Evolutionary conservation across 2,113 vertebrate genomes (phyloP).

Genomic region (Melanocharis versteri): DNA sequence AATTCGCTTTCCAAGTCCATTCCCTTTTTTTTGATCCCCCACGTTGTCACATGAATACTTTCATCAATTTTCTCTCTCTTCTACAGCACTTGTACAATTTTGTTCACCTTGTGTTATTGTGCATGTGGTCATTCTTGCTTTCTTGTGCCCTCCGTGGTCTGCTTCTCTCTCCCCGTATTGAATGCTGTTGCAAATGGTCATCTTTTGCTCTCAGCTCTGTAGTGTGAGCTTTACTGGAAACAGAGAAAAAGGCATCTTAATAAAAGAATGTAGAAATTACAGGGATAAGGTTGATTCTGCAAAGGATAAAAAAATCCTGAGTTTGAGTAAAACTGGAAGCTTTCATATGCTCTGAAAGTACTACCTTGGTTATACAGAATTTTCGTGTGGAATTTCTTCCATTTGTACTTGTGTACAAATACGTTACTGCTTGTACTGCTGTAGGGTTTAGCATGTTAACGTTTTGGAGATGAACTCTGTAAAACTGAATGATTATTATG

Average conservation of each 20-base stretch:
- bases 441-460: not conserved
- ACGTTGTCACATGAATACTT: not conserved
- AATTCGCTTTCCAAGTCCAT: not conserved
- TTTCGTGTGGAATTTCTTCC: not conserved
- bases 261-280: not conserved
- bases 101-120: not conserved
- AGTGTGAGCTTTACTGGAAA: not conserved
- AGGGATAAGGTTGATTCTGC: not conserved
- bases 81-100: not conserved
- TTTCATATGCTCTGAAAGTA: not conserved
- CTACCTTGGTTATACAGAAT: not conserved
- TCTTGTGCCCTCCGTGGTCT: rapidly evolving
- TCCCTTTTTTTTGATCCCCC: not conserved
- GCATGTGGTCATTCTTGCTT: not conserved
- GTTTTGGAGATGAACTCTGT: not conserved
- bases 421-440: not conserved
- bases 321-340: not conserved
- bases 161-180: not conserved
- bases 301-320: not conserved
- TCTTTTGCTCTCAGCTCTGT: not conserved
- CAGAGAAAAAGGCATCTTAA: not conserved
- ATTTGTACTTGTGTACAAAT: not conserved
- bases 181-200: not conserved
- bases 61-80: not conserved
- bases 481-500: not conserved